Evolutionary conservation across 1,140 invertebrate species (phyloP), one percentile per base, ranked within the genome.

Genomic region (Drosophila hydei): DNA sequence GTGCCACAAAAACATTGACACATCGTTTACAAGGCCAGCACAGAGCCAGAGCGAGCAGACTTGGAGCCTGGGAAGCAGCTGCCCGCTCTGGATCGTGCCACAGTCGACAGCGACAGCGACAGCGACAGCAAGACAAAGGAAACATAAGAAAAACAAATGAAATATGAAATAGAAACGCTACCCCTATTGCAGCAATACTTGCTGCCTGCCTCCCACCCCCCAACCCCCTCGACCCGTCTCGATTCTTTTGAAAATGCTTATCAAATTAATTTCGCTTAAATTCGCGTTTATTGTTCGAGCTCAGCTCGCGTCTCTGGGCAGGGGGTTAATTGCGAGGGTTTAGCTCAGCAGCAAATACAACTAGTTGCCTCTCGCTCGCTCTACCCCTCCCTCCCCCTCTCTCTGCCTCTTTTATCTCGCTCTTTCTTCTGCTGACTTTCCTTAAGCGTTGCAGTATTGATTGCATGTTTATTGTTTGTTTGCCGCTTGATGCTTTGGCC

Each of bases 231-330:
- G 18, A 61, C 27, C 25, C 21, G 38, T 16, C 25, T n/a, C 42
- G 47, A 43, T 63, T 69, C 63, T 67, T 65, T 84, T 62, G 48
- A 79, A 69, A 84, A 84, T 83, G 79, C 80, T 89, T 89, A 89
- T 89, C 85, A 89, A 89, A 89, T 89, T 89, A 89, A 89, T 88
- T 88, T 88, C 75, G 75, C 75, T 88, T 83, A 83, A 88, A 81
- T 89, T 85, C 87, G 71, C 71, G 74, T 74, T 87, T 75, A 81
- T 87, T 87, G 81, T 87, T 75, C 65, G 47, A 18, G 65, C 70
- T 74, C 58, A 54, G 67, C 51, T 43, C 56, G 69, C 72, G 79
- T 73, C 14, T 5, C 12, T 73, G 81, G 81, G 80, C n/a, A 60
- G 80, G 79, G 80, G 81, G 80, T 85, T 85, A 85, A 85, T 84